Conservation (phyloP, 2,888 invertebrate species). For the Tachystola acroxantha region DNA sequence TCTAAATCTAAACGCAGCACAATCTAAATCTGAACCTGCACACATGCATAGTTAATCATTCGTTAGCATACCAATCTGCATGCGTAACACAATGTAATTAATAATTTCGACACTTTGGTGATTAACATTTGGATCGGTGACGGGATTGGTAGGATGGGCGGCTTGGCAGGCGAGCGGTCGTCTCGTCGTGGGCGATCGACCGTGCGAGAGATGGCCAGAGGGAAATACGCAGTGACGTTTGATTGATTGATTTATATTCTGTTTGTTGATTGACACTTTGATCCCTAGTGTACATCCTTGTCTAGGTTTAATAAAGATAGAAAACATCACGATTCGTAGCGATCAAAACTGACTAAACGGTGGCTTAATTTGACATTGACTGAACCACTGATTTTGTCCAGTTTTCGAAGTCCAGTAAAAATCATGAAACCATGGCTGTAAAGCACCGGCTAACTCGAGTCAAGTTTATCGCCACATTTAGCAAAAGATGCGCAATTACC, state of each 20-base stretch:
- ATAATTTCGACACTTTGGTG: constrained; percentile 72
- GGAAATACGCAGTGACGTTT: constrained; percentile 10
- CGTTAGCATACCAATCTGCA: constrained; percentile 75
- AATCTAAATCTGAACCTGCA: constrained; percentile 33
- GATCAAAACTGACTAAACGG: no score
- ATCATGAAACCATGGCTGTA: no score
- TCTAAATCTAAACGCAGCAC: constrained; percentile 9
- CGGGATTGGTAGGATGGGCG: constrained; percentile 34
- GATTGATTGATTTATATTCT: constrained; percentile 23
- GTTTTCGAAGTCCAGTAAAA: no score
- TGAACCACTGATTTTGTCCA: no score
- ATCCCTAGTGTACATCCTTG: neutral
- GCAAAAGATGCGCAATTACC: no score
- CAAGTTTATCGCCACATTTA: no score
- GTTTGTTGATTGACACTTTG: constrained; percentile 12
- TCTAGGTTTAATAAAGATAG: no score
- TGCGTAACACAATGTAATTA: constrained; percentile 69
- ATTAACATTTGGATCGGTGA: constrained; percentile 70
- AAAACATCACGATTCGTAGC: no score
- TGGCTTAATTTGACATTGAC: no score
- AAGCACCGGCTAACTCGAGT: no score
- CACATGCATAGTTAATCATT: constrained; percentile 71
- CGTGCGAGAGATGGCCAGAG: constrained; percentile 20
- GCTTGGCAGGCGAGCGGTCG: constrained; percentile 11
- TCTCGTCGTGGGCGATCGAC: constrained; percentile 27